phyloP scores from a whole-genome alignment of 1,140 invertebrate species.

The Meloidogyne exigua region DNA sequence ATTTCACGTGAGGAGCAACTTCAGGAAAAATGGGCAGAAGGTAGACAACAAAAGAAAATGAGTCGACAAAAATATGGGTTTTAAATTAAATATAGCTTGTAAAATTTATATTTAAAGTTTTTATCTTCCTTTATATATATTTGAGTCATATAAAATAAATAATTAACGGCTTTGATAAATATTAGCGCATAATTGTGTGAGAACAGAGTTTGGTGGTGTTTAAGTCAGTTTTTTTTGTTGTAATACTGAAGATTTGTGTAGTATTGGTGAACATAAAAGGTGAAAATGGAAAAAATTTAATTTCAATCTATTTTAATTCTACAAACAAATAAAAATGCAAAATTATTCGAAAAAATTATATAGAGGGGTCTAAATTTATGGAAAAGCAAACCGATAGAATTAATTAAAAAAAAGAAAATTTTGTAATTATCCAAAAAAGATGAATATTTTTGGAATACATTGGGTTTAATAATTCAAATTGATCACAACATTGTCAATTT shows the following conservation, averaged over 20 bases:
- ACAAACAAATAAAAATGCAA: neutral
- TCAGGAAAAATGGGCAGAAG: slow-evolving; percentile 54
- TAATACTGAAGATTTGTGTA: slow-evolving; percentile 33
- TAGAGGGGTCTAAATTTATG: neutral
- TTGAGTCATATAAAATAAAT: no score
- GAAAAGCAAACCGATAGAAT: neutral
- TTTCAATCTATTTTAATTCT: no score
- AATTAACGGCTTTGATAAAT: neutral
- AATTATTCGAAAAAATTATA: neutral
- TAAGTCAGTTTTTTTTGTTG: slow-evolving; percentile 44
- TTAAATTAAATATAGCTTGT: slow-evolving; percentile 26
- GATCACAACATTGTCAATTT: neutral
- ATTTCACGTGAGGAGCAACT: slow-evolving; percentile 53
- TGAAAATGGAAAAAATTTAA: neutral
- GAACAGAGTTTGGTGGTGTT: slow-evolving; percentile 23
- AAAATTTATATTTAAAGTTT: neutral
- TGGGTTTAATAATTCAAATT: neutral
- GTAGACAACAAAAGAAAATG: slow-evolving; percentile 47
- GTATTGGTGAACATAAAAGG: slow-evolving; percentile 22
- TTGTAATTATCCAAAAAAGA: neutral
- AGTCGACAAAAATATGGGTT: slow-evolving; percentile 53
- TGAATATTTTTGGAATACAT: neutral
- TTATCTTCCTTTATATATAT: no score
- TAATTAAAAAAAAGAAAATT: neutral
- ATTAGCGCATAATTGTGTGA: slow-evolving; percentile 25